phyloP scores from a whole-genome alignment of 2,888 invertebrate genomes.

The Pherbina coryleti region DNA sequence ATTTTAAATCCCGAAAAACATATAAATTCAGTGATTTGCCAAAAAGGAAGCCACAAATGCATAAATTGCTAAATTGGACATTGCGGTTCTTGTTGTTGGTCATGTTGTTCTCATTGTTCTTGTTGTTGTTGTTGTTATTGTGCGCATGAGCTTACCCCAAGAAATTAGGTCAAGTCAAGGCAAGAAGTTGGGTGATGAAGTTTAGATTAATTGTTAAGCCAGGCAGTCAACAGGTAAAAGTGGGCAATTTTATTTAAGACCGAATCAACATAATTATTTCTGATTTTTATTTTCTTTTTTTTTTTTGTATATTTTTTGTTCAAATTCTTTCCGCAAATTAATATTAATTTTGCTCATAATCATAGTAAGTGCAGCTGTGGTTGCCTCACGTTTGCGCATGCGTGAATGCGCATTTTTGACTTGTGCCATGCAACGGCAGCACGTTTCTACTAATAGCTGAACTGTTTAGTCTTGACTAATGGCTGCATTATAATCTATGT shows the following conservation, averaged over 20 bases:
- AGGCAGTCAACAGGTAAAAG: background rate
- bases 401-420: too few relatives aligned
- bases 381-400: too few relatives aligned
- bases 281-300: background rate
- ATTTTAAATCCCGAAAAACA: slow-evolving; percentile 66
- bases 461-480: background rate
- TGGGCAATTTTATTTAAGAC: background rate
- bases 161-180: slow-evolving; percentile 35
- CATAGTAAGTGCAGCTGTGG: too few relatives aligned
- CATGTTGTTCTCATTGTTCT: background rate
- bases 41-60: slow-evolving; percentile 52
- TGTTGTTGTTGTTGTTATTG: background rate
- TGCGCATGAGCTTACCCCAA: background rate
- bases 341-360: background rate
- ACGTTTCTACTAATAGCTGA: background rate
- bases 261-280: background rate
- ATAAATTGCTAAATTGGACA: slow-evolving; percentile 55
- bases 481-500: slow-evolving; percentile 3
- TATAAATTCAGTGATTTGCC: slow-evolving; percentile 68
- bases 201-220: slow-evolving; percentile 21
- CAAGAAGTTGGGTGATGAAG: slow-evolving; percentile 33
- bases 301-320: background rate
- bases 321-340: background rate
- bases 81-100: slow-evolving; percentile 19
- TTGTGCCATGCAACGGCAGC: background rate